Percentiles rank a stretch among this genome's conserved stretches.
These are phyloP conservation scores for Chaenogobius annularis DNA, from an alignment of 2,113 vertebrate species.

Conservation along the genomic window DNA sequence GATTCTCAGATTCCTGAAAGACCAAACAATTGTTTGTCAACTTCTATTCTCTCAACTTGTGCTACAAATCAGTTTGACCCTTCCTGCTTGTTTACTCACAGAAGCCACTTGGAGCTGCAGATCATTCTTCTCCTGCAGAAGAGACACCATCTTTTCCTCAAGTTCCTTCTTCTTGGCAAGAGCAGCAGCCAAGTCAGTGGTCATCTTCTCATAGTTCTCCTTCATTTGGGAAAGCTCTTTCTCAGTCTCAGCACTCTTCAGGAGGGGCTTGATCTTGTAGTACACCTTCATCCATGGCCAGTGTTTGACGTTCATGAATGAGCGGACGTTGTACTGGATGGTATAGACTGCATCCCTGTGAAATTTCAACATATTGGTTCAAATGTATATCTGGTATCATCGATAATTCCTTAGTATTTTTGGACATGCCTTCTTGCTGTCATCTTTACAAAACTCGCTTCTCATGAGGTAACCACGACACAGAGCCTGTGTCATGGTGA, in stretches of 20 bases:
- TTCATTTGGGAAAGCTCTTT: conserved; percentile 56
- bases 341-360: conserved; percentile 55
- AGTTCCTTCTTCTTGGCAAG: conserved; percentile 60
- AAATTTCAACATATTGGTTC: conserved; percentile 2
- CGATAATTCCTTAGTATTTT: too few relatives aligned
- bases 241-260: conserved; percentile 62
- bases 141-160: conserved; percentile 64
- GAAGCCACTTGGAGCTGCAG: conserved; percentile 57
- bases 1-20: conserved; percentile 60
- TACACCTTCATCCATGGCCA: conserved; percentile 73
- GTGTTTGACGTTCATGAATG: conserved; percentile 68
- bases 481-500: background rate
- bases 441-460: background rate
- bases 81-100: conserved; percentile 30
- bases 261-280: conserved; percentile 69
- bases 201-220: conserved; percentile 64
- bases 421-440: background rate
- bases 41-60: background rate
- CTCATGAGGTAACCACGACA: background rate
- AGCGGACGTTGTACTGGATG: conserved; percentile 62
- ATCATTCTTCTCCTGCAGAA: conserved; percentile 62
- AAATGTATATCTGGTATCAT: background rate
- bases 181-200: conserved; percentile 46
- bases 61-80: background rate
- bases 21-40: background rate